Percentiles rank a stretch among this genome's conserved stretches.
Evolutionary conservation across 2,797 vertebrate genomes (phyloP).

Genomic region (Poecilia velifera): DNA sequence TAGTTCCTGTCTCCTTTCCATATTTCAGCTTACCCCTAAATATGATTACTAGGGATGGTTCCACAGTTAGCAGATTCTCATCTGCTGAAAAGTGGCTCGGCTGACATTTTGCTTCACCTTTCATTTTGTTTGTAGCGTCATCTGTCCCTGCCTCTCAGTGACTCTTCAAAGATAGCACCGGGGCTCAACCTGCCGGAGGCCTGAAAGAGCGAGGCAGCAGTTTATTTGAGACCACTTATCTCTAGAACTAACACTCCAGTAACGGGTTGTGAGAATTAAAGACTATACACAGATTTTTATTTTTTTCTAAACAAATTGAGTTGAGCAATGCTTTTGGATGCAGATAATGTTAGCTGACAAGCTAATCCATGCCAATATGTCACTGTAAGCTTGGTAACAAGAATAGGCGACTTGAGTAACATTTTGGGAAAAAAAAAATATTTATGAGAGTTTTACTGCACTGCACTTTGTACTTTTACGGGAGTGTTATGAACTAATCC

Average conservation of each 20-base stretch:
- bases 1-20: neutral
- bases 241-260: neutral
- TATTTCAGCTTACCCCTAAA: neutral
- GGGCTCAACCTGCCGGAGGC: conserved; percentile 26
- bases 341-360: no score
- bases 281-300: no score
- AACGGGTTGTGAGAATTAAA: neutral
- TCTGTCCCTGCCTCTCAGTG: conserved; percentile 50
- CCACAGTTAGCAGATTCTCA: conserved; percentile 33
- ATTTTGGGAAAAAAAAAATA: no score
- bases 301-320: no score
- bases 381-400: no score
- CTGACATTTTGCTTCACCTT: conserved; percentile 75
- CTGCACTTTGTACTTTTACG: no score
- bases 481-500: no score
- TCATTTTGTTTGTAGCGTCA: conserved; percentile 60
- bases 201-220: neutral
- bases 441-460: no score
- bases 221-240: neutral
- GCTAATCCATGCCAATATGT: no score
- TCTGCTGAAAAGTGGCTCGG: conserved; percentile 53
- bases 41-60: conserved; percentile 2
- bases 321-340: no score
- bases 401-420: no score
- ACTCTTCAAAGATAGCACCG: conserved; percentile 62